Base-by-base conservation (phyloP, 2,888 invertebrate genomes). In the Oxytorus armatus region DNA sequence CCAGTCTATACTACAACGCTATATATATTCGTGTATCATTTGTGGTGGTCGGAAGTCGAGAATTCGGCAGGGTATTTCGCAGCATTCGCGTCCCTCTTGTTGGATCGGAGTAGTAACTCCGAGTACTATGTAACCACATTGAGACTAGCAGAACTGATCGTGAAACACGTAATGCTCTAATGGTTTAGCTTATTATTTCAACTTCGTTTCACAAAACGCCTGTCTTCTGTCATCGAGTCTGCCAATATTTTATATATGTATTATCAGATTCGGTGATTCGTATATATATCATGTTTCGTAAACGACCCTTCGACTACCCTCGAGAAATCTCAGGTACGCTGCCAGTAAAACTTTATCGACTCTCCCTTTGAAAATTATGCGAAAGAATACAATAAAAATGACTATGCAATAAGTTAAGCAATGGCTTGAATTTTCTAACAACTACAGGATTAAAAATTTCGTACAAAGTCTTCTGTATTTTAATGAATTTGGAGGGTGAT, bases 41-140 rank as follows among this genome's bases (percentile, higher is more conserved):
- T 25, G 51, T 49, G 66, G 51, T 49, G 66, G 51, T 49, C 21
- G 33, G 51, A 66, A 72, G 51, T 72, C 59, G 39, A 39, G 51
- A 59, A 72, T 72, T 59, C 51, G 49, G 57, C 11, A 16, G 51
- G 29, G 11, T 8, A 21, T 51, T 66, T 51, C 14, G 21, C 10
- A 55, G 36, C 4, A 57, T 63, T 47, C 47, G 29, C 0, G n/a
- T 65, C 65, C n/a, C 55, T 55, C 18, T 16, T 3, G 7, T 49
- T 36, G 3, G 36, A 36, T 36, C 4, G 8, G 36, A 36, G 8
- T 36, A 10, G 4, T 10, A 10, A 8, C 36, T 4, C 1, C 36
- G 36, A 36, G 36, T 36, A 8, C 1, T 10, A 8, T 8, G 8
- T 8, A 5, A 4, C 36, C 36, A 36, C 10, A 10, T 51, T n/a